These are phyloP conservation scores for Netelia inedita DNA, from an alignment of 2,888 invertebrate genomes.

Conservation along the genomic window DNA sequence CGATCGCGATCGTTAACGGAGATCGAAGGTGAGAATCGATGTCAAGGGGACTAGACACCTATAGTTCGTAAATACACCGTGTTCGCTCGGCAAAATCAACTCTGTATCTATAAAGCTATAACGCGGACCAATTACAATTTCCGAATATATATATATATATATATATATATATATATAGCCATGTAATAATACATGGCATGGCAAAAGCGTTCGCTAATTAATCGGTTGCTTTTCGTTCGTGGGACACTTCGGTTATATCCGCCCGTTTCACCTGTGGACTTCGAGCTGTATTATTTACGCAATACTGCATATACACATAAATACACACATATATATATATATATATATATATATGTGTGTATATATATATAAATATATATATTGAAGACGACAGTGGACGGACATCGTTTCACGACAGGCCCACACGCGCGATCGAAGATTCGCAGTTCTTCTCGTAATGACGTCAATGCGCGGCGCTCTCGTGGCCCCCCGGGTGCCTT, in stretches of 20 bases:
- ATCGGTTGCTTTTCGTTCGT: constrained; percentile 38
- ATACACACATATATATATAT: background rate
- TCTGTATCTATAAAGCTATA: constrained; percentile 15
- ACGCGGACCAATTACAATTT: constrained; percentile 66
- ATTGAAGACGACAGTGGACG: background rate
- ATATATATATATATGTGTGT: background rate
- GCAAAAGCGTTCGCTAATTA: constrained; percentile 46
- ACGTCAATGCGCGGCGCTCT: constrained; percentile 59
- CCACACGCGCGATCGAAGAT: constrained; percentile 41
- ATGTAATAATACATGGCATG: background rate
- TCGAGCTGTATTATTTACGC: constrained; percentile 30
- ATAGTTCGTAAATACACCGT: background rate
- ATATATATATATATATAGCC: constrained; percentile 2
- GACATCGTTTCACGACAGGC: constrained; percentile 24
- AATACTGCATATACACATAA: background rate
- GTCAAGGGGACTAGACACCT: constrained; percentile 62
- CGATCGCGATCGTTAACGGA: constrained; percentile 44
- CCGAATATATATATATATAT: constrained; percentile 21
- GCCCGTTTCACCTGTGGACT: constrained; percentile 49
- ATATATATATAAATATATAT: background rate
- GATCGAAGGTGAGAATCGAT: constrained; percentile 66
- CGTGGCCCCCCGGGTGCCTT: background rate
- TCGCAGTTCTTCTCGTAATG: constrained; percentile 53
- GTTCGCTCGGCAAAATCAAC: background rate
- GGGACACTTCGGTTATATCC: constrained; percentile 12